Percentiles rank a stretch among this genome's conserved stretches.
Conservation (phyloP, 2,888 invertebrate species). For the Gastrophysa polygoni region DNA sequence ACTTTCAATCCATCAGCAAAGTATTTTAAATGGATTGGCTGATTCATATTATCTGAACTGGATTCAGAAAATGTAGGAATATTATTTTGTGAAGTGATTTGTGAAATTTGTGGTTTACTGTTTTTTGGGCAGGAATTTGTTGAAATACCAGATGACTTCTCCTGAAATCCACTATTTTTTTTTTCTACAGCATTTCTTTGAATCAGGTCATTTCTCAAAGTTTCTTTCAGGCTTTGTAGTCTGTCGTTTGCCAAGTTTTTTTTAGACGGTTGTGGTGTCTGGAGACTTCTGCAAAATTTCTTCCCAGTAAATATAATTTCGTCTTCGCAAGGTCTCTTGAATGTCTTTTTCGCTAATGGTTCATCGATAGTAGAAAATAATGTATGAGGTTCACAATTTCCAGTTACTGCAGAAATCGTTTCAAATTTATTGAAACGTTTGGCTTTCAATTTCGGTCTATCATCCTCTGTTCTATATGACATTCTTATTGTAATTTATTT, state of each 20-base stretch:
- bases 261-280: constrained; percentile 4
- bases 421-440: constrained; percentile 18
- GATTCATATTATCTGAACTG: too few species aligned
- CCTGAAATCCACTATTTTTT: neutral
- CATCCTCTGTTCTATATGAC: neutral
- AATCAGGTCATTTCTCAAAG: constrained; percentile 17
- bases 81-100: neutral
- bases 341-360: neutral
- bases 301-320: neutral
- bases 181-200: neutral
- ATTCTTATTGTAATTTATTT: too few species aligned
- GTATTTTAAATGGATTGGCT: too few species aligned
- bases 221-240: constrained; percentile 27
- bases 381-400: neutral
- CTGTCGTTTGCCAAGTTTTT: constrained; percentile 31
- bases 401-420: neutral
- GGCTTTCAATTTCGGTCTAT: constrained; percentile 15
- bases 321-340: neutral
- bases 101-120: neutral
- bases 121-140: neutral
- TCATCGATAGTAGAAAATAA: neutral
- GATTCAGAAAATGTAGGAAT: too few species aligned
- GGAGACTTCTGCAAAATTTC: neutral
- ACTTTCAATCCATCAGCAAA: too few species aligned
- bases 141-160: neutral